A percentile compares a stretch with the other conserved stretches of the same genome.
Conservation (phyloP, 2,113 vertebrate species). For the Chionodraco myersi region DNA sequence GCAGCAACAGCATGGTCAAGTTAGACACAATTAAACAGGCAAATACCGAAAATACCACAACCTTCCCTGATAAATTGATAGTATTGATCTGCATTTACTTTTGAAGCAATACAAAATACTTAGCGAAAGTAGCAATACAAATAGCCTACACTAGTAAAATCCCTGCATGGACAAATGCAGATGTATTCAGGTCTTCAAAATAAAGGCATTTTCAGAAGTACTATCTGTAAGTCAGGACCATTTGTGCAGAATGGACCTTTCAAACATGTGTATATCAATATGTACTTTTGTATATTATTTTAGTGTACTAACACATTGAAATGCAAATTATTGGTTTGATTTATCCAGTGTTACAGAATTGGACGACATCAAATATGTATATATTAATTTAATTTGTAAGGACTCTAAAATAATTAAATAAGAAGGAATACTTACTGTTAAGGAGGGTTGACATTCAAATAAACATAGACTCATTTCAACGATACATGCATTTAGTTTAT, state of each 20-base stretch:
- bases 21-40: neutral
- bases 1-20: constrained; percentile 21
- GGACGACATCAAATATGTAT: neutral
- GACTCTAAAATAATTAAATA: too few species aligned
- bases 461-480: too few species aligned
- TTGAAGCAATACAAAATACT: neutral
- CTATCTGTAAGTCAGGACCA: neutral
- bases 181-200: neutral
- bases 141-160: neutral
- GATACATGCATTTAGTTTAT: too few species aligned
- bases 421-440: too few species aligned
- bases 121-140: neutral
- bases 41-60: neutral
- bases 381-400: too few species aligned
- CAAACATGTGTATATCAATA: neutral
- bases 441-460: too few species aligned
- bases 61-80: neutral
- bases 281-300: neutral
- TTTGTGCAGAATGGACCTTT: neutral
- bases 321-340: neutral
- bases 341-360: neutral
- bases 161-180: neutral
- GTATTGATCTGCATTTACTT: neutral
- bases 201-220: neutral
- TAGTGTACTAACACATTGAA: neutral